Evolutionary conservation across 2,113 vertebrate species (phyloP).

Genomic region (Aspiorhynchus laticeps): DNA sequence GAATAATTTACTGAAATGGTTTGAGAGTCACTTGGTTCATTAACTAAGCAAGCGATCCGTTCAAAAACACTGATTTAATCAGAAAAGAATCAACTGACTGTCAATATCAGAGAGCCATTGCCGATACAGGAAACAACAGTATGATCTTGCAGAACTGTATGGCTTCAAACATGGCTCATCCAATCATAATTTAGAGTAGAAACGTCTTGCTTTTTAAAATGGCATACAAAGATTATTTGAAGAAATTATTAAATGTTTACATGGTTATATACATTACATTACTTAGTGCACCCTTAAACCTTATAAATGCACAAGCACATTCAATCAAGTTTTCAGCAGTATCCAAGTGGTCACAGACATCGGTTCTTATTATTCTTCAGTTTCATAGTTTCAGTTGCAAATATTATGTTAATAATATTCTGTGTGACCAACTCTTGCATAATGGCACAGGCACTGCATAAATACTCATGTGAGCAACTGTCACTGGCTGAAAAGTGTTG

Average conservation of each 20-base stretch:
- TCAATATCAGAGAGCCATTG: background rate
- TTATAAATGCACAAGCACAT: background rate
- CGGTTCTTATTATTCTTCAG: conserved; percentile 10
- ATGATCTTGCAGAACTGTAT: background rate
- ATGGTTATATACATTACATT: background rate
- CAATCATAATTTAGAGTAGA: background rate
- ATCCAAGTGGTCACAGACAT: conserved; percentile 1
- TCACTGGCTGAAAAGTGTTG: conserved; percentile 25
- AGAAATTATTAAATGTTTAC: background rate
- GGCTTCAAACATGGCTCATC: background rate
- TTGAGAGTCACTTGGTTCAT: background rate
- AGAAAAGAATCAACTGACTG: background rate
- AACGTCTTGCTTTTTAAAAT: background rate
- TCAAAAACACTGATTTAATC: background rate
- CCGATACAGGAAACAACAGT: background rate
- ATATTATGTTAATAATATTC: conserved; percentile 38
- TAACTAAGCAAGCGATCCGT: background rate
- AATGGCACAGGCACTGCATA: conserved; percentile 35
- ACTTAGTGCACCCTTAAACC: conserved; percentile 6
- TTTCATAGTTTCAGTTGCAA: conserved; percentile 35
- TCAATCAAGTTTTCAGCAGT: background rate
- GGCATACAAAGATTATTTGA: background rate
- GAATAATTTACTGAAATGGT: background rate
- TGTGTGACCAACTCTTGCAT: conserved; percentile 36
- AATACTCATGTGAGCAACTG: conserved; percentile 45